phyloP scores from a whole-genome alignment of 2,113 vertebrate species.

The Laterallus jamaicensis region DNA sequence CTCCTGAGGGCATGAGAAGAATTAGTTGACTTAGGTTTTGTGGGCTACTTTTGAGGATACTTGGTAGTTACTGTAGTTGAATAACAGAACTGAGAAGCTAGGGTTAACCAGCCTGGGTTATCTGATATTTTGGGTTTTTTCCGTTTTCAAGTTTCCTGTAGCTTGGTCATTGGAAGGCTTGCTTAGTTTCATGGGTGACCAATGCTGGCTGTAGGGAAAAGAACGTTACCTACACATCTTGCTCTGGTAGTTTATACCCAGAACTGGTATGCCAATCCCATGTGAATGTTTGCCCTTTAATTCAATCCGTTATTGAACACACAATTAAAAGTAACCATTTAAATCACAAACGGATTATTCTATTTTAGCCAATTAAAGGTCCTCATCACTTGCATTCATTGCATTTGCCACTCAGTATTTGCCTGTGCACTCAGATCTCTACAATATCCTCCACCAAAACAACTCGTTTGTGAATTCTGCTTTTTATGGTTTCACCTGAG shows the following conservation, averaged over 20 bases:
- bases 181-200: neutral
- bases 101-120: neutral
- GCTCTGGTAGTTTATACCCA: neutral
- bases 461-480: neutral
- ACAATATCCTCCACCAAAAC: neutral
- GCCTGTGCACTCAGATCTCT: neutral
- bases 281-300: neutral
- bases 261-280: neutral
- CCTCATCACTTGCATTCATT: neutral
- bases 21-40: neutral
- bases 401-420: neutral
- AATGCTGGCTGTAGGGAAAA: neutral
- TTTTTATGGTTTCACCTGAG: constrained; percentile 1
- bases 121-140: neutral
- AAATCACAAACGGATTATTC: neutral
- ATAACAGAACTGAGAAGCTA: fast-evolving
- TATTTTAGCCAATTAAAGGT: neutral
- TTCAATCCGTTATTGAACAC: neutral
- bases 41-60: neutral
- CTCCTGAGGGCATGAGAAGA: neutral
- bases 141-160: neutral
- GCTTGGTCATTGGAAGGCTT: neutral
- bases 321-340: neutral
- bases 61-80: fast-evolving
- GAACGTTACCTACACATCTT: neutral